Base-by-base conservation (phyloP, 1,140 invertebrate genomes). In the Aradophagus sp. region DNA sequence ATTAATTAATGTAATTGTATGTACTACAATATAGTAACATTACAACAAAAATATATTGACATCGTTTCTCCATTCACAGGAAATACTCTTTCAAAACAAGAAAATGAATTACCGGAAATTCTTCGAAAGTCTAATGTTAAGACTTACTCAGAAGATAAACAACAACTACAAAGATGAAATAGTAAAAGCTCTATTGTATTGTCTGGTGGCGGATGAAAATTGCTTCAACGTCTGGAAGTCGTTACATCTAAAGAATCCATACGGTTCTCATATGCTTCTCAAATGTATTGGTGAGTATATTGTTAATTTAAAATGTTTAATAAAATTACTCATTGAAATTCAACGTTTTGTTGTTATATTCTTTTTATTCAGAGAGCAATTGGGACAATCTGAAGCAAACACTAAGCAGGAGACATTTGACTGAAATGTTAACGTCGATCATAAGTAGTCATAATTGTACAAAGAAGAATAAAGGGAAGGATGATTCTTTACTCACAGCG, bases 211-310 rank as follows among this genome's bases (percentile, higher is more conserved):
- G 44, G 84, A 88, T 44, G 80, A 84, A 19, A 79, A 81, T 39
- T 87, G 87, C 53, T 86, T 89, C n/a, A 80, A 74, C 42, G 71
- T 79, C 7, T 90, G 89, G 89, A 86, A 75, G 53, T 87, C 86
- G 75, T 59, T 88, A 41, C 87, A 89, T 63, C 75, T 77, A 5
- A 90, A 89, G 53, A 79, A 89, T 77, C 76, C 88, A 13, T 75
- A 81, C 27, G 74, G 83, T 45, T 87, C 87, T 58, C 80, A 83
- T 42, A 65, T 85, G 32, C 69, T 88, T 27, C 75, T 89, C 11
- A 80, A 79, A 29, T 81, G 86, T 66, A 84, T 89, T 13, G 79
- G 88, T 88, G 74, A 82, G 78, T 82, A 38, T 39, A 20, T n/a
- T n/a, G n/a, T n/a, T n/a, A n/a, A n/a, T n/a, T n/a, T n/a, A n/a